Base-by-base conservation (phyloP, 2,888 invertebrate species). In the Agrochola lota region DNA sequence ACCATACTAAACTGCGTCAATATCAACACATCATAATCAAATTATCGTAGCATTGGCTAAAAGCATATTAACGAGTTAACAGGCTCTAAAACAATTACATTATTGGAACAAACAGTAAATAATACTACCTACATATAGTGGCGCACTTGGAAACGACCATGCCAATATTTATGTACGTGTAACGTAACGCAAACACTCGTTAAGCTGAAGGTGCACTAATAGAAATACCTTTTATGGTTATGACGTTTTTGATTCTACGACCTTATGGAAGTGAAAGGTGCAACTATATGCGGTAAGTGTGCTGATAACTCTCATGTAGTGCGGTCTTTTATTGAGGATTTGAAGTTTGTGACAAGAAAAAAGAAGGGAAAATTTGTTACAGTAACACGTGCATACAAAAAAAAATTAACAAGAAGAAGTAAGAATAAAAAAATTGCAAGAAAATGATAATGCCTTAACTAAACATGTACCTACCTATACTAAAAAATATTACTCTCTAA, bases 151-250 rank as follows among this genome's bases (percentile, higher is more conserved):
- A 35, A 35, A 66, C 62, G 70, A 35, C 55, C 67, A 8, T 12
- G 55, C 70, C 70, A 81, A 77, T 69, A 68, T 83, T 85, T 79
- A 87, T 81, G 46, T 43, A 74, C 71, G 64, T 55, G 59, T 76
- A 64, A 71, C 63, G 68, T 66, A 63, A 71, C 59, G 52, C 85
- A 78, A 80, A 86, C 70, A 77, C 46, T 68, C 63, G 68, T 80
- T 78, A 86, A 82, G 87, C 74, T 70, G 71, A 60, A 74, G 85
- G 68, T 86, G 87, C 80, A 86, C 70, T 70, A n/a, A 69, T 40
- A 64, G 63, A 49, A 71, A 83, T 74, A 46, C 2, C n/a, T 43
- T 52, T 71, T 66, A 71, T n/a, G 26, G 68, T 40, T n/a, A 46
- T 52, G 68, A 74, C 1, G 20, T 59, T 71, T 80, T 69, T 64